A percentile compares a stretch with the other conserved stretches of the same genome.
Evolutionary conservation across 2,113 vertebrate genomes (phyloP).

Genomic region (Mola mola): DNA sequence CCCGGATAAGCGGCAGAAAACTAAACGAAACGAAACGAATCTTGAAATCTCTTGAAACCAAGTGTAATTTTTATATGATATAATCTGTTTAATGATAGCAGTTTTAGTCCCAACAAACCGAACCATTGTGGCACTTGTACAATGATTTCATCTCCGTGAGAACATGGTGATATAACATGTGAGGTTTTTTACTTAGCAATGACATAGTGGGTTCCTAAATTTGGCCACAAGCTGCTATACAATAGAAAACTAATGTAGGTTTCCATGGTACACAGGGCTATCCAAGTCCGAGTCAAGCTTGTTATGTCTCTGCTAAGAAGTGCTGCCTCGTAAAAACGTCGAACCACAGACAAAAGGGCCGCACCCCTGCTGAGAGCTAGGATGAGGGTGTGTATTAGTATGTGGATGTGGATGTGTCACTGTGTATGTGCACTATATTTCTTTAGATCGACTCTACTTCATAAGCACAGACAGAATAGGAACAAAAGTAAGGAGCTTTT

Average conservation of each 20-base stretch:
- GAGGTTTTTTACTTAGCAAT: constrained; percentile 17
- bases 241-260: constrained; percentile 39
- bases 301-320: constrained; percentile 57
- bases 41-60: too few relatives aligned
- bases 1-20: too few relatives aligned
- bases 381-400: constrained; percentile 12
- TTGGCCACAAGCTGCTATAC: constrained; percentile 32
- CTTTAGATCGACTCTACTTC: constrained; percentile 7
- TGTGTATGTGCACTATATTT: constrained; percentile 10
- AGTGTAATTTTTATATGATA: too few relatives aligned
- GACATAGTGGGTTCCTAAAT: constrained; percentile 32
- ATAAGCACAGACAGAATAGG: background rate
- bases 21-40: too few relatives aligned
- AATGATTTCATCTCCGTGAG: constrained; percentile 50
- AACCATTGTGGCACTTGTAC: constrained; percentile 14
- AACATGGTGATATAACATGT: constrained; percentile 30
- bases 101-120: constrained; percentile 38
- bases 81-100: too few relatives aligned
- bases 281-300: constrained; percentile 22
- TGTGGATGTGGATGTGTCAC: constrained; percentile 16
- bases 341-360: constrained; percentile 61
- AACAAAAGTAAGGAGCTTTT: too few relatives aligned
- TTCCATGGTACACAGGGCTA: constrained; percentile 29
- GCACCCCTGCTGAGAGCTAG: constrained; percentile 27
- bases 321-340: constrained; percentile 52